A percentile compares a stretch with the other conserved stretches of the same genome.
Conservation (phyloP, 2,888 invertebrate genomes). For the Cinara cedri region DNA sequence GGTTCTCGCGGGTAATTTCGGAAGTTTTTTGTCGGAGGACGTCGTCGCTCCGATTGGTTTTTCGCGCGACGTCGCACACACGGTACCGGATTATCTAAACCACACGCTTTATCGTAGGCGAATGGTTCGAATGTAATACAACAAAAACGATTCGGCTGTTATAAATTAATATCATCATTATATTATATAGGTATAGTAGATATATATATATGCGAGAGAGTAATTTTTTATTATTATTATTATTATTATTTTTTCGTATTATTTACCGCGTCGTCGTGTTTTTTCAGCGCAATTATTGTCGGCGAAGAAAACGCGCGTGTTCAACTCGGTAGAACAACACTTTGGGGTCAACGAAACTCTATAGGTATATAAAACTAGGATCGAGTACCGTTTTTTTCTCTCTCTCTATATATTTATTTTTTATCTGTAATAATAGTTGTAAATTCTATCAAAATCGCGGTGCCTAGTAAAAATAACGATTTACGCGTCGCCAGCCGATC, state of each 20-base stretch:
- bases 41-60: neutral
- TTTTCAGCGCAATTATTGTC: slow-evolving; percentile 38
- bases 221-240: too few relatives aligned
- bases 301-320: slow-evolving; percentile 35
- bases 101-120: slow-evolving; percentile 7
- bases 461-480: slow-evolving; percentile 11
- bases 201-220: slow-evolving; percentile 16
- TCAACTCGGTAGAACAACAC: slow-evolving; percentile 38
- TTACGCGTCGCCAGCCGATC: neutral
- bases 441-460: slow-evolving; percentile 15
- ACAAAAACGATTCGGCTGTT: neutral
- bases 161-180: neutral
- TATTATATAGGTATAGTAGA: too few relatives aligned
- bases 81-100: slow-evolving; percentile 31
- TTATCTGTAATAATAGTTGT: neutral
- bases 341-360: slow-evolving; percentile 48
- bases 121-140: neutral
- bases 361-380: neutral
- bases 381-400: slow-evolving; percentile 44
- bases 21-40: neutral
- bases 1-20: neutral
- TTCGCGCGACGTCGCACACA: slow-evolving; percentile 20
- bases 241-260: too few relatives aligned
- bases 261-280: neutral
- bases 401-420: too few relatives aligned